Evolutionary conservation across 2,888 invertebrate genomes (phyloP).

Genomic region (Coleophora flavipennella): DNA sequence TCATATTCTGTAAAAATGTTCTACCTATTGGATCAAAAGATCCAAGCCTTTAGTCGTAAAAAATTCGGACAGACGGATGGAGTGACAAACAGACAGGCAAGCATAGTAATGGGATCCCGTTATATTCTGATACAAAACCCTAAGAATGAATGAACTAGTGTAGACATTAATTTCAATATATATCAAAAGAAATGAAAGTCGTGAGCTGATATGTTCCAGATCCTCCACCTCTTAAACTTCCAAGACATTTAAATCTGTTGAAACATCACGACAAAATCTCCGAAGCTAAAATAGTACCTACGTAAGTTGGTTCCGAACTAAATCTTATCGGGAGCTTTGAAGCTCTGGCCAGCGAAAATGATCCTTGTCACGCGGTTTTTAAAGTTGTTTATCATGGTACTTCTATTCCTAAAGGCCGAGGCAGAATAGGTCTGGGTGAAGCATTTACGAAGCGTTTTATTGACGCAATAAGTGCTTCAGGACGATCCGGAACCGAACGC

Average conservation of each 20-base stretch:
- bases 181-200: background rate
- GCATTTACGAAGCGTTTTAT: constrained; percentile 52
- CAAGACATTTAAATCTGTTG: constrained; percentile 32
- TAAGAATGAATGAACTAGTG: too few relatives aligned
- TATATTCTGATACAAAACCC: too few relatives aligned
- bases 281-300: constrained; percentile 21
- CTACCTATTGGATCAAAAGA: too few relatives aligned
- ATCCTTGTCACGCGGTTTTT: constrained; percentile 6
- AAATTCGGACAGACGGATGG: too few relatives aligned
- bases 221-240: constrained; percentile 21
- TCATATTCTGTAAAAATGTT: too few relatives aligned
- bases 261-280: constrained; percentile 29
- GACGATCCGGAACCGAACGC: constrained; percentile 17
- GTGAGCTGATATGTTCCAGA: constrained; percentile 17
- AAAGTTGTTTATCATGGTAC: too few relatives aligned
- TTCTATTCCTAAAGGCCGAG: too few relatives aligned
- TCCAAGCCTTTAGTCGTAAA: too few relatives aligned
- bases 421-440: constrained; percentile 33
- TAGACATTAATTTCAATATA: background rate
- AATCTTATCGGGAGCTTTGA: constrained; percentile 4
- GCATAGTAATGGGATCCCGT: too few relatives aligned
- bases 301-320: constrained; percentile 20
- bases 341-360: constrained; percentile 12
- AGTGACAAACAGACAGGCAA: too few relatives aligned
- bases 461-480: constrained; percentile 53